These are phyloP conservation scores for Lepidurus arcticus DNA, from an alignment of 1,140 invertebrate species.

Conservation along the genomic window DNA sequence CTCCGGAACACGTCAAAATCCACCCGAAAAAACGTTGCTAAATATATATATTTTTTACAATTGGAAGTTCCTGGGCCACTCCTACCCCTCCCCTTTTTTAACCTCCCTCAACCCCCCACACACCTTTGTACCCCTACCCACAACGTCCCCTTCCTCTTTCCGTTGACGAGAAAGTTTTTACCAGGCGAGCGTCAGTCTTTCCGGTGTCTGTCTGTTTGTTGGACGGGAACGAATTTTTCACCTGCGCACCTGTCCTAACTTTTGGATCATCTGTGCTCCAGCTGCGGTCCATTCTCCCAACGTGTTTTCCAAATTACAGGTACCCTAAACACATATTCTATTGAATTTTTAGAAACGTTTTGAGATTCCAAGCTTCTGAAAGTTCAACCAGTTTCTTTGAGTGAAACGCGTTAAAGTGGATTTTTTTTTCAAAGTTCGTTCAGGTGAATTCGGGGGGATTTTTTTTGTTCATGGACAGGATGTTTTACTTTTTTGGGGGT, in stretches of 20 bases:
- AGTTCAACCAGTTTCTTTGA: too few relatives aligned
- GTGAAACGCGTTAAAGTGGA: too few relatives aligned
- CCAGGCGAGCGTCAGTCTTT: slow-evolving; percentile 17
- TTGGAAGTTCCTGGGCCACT: slow-evolving; percentile 1
- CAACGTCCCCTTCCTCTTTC: background rate
- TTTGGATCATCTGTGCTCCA: slow-evolving; percentile 15
- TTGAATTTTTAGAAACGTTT: too few relatives aligned
- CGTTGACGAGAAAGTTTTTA: background rate
- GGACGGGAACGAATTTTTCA: slow-evolving; percentile 18
- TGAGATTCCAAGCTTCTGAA: too few relatives aligned
- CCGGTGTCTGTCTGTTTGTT: slow-evolving; percentile 21
- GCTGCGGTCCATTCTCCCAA: background rate
- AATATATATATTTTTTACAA: background rate
- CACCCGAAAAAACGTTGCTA: background rate
- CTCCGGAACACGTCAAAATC: too few relatives aligned
- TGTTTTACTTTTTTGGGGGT: too few relatives aligned
- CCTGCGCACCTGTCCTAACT: slow-evolving; percentile 3
- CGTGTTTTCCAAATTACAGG: too few relatives aligned
- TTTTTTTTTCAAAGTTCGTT: too few relatives aligned
- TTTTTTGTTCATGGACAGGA: too few relatives aligned
- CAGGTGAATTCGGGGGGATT: too few relatives aligned
- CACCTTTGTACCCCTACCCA: background rate
- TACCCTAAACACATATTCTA: too few relatives aligned
- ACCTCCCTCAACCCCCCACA: background rate
- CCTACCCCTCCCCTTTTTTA: background rate